Percentiles rank a stretch among this genome's conserved stretches.
phyloP scores from a whole-genome alignment of 2,797 vertebrate species.

The Jordanella pulchra region DNA sequence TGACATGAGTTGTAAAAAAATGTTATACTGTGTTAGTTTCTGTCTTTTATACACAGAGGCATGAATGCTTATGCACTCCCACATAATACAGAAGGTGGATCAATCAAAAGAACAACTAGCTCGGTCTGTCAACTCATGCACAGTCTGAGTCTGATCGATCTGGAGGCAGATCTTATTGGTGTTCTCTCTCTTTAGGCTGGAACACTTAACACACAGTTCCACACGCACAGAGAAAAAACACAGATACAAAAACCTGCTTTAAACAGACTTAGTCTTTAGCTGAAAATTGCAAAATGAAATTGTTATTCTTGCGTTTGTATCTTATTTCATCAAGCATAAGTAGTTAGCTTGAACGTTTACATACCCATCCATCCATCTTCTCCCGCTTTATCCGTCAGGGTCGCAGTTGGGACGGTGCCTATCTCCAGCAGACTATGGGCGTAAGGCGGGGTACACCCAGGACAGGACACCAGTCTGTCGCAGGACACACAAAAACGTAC shows the following conservation, averaged over 20 bases:
- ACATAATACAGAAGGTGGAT: slow-evolving; percentile 57
- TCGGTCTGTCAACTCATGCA: slow-evolving; percentile 62
- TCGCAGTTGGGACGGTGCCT: too few relatives aligned
- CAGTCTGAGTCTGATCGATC: slow-evolving; percentile 69
- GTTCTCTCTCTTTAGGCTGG: slow-evolving; percentile 59
- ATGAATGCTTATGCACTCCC: slow-evolving; percentile 24
- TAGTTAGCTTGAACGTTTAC: not conserved
- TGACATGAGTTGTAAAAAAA: slow-evolving; percentile 6
- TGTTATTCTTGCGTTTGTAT: not conserved
- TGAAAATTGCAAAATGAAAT: not conserved
- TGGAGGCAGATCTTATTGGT: slow-evolving; percentile 59
- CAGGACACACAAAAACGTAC: too few relatives aligned
- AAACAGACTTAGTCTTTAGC: not conserved
- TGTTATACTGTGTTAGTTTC: slow-evolving; percentile 18
- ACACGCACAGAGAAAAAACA: slow-evolving; percentile 35
- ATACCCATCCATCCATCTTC: too few relatives aligned
- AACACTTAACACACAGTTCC: slow-evolving; percentile 24
- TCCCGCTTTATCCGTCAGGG: too few relatives aligned
- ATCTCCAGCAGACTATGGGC: too few relatives aligned
- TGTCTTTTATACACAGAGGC: slow-evolving; percentile 28
- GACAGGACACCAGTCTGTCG: too few relatives aligned
- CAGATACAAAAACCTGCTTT: not conserved
- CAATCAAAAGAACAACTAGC: slow-evolving; percentile 69
- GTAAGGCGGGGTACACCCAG: too few relatives aligned
- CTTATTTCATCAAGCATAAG: not conserved